Evolutionary conservation across 2,797 vertebrate species (phyloP), one percentile per base, ranked within the genome.

Genomic region (Acanthurus tractus): DNA sequence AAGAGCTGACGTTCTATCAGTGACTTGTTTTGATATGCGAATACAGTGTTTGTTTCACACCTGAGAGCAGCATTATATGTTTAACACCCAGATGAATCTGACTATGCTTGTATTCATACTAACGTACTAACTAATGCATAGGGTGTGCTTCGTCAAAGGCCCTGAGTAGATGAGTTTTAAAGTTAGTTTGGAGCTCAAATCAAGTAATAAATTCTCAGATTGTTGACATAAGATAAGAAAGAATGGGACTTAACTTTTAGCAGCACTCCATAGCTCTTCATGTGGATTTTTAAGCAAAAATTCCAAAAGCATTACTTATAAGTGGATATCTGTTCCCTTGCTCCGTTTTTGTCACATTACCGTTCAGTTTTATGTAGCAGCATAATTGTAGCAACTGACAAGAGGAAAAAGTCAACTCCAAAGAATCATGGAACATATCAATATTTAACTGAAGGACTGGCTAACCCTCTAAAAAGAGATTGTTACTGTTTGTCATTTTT

Each of bases 81-180:
- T 65, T 82, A 66, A 79, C 59, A 29, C 59, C 46, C 50, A 77
- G 68, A 63, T 63, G 23, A 76, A 78, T 83, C 65, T 55, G 59
- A 75, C 79, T 57, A 72, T 79, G 78, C 78, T 74, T 42, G 68
- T 70, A 75, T 88, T 34, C 46, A 59, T 88, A 88, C 78, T 92
- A 90, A 91, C 75, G 6, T 86, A 83, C 81, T 86, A 84, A 91
- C 66, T 42, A 74, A 70, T 76, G 64, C 70, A 71, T 66, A 58
- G 38, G 36, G 36, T 73, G 65, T 78, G 63, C 69, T 71, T 88
- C 44, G 78, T 58, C 38, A 53, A 50, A 66, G 36, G 57, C 23
- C 15, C 22, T 18, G 45, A 67, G 42, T 56, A 57, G 48, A 38
- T 58, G n/a, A 22, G 65, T 61, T 59, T 82, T 44, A 46, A 68